phyloP scores from a whole-genome alignment of 2,797 vertebrate genomes.

The Xenentodon cancila region DNA sequence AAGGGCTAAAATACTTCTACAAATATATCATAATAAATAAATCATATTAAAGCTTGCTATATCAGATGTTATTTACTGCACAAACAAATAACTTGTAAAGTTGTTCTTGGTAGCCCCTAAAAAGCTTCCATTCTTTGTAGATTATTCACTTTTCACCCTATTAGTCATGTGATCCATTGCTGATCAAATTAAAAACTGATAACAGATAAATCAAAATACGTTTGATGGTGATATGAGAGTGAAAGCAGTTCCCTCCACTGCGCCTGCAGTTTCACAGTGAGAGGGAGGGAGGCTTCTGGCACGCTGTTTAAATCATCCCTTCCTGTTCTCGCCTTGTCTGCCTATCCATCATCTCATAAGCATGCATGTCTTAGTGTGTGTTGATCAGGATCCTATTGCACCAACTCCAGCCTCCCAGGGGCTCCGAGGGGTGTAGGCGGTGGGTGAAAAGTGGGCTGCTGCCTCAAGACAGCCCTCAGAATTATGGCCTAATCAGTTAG shows the following conservation, averaged over 20 bases:
- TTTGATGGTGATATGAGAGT: conserved; percentile 26
- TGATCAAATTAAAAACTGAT: conserved; percentile 12
- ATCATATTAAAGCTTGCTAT: too few species aligned
- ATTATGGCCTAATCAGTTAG: conserved; percentile 84
- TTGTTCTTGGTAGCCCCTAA: too few species aligned
- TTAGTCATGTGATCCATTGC: conserved; percentile 10
- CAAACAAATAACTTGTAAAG: too few species aligned
- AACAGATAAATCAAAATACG: conserved; percentile 14
- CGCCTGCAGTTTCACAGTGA: conserved; percentile 11
- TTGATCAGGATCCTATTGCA: conserved; percentile 66
- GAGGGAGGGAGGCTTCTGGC: conserved; percentile 39
- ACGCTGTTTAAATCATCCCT: conserved; percentile 80
- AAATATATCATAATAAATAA: too few species aligned
- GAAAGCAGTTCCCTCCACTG: conserved; percentile 25
- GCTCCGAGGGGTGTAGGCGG: conserved; percentile 43
- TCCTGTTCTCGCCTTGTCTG: conserved; percentile 78
- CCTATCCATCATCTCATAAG: conserved; percentile 78
- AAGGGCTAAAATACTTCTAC: too few species aligned
- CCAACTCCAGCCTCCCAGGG: conserved; percentile 67
- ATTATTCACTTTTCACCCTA: background rate
- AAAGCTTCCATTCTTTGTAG: background rate
- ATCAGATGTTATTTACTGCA: too few species aligned
- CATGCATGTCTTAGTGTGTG: conserved; percentile 31
- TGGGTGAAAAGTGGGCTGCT: conserved; percentile 49
- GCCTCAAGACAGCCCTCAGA: conserved; percentile 68